These are phyloP conservation scores for Rhinella marina DNA, from an alignment of 2,797 vertebrate species.

Conservation along the genomic window DNA sequence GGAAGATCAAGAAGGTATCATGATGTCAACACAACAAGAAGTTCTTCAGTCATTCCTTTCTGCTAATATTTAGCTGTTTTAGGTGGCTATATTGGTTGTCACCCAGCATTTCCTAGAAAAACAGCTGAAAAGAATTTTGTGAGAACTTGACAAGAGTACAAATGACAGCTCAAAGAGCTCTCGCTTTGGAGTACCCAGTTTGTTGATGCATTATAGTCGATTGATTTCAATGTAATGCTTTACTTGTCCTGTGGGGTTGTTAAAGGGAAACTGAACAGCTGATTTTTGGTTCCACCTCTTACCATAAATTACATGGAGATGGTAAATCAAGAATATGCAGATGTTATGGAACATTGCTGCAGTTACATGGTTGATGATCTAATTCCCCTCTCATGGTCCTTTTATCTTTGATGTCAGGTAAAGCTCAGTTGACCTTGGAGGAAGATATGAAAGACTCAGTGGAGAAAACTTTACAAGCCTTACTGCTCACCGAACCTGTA, in stretches of 20 bases:
- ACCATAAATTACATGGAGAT: background rate
- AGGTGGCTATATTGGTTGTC: background rate
- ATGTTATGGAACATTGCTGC: background rate
- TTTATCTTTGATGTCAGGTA: conserved; percentile 69
- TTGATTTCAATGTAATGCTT: background rate
- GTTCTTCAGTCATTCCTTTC: background rate
- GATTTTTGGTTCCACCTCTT: background rate
- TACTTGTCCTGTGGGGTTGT: background rate
- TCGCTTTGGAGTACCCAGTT: background rate
- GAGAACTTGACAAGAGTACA: background rate
- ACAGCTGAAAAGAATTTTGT: background rate
- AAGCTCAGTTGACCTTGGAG: conserved; percentile 68
- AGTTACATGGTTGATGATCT: background rate
- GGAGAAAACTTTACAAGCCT: conserved; percentile 77
- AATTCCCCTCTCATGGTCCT: background rate
- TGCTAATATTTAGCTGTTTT: background rate
- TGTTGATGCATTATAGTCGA: background rate
- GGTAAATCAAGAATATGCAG: background rate
- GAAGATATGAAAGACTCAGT: conserved; percentile 68
- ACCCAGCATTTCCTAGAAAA: background rate
- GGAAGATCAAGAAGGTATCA: conserved; percentile 75
- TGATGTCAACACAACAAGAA: background rate
- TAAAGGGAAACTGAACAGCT: background rate
- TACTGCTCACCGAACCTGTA: conserved; percentile 71
- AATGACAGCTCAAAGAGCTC: background rate